Conservation (phyloP, 1,140 invertebrate genomes). For the Formica exsecta region DNA sequence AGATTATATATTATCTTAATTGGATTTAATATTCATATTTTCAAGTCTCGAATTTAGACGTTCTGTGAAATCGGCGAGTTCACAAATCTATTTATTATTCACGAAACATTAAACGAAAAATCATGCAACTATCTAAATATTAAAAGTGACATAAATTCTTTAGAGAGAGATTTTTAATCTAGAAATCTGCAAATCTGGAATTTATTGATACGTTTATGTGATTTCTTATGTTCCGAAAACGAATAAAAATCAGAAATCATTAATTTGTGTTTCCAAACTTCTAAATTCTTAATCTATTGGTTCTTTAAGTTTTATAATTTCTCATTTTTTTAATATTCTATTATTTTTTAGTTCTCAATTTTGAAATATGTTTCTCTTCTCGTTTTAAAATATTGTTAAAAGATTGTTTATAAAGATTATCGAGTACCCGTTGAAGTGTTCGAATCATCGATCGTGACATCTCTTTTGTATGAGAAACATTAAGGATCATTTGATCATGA, state of each 20-base stretch:
- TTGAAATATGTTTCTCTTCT: neutral
- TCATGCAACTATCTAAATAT: constrained; percentile 21
- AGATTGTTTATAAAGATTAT: constrained; percentile 7
- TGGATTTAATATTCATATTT: constrained; percentile 13
- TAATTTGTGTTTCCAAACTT: neutral
- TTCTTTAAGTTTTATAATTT: neutral
- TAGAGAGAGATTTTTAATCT: neutral
- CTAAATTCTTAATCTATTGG: neutral
- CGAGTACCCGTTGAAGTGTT: constrained; percentile 15
- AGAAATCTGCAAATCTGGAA: constrained; percentile 34
- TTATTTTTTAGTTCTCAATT: neutral
- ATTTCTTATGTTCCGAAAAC: neutral
- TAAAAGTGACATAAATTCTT: constrained; percentile 19
- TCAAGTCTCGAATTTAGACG: constrained; percentile 11
- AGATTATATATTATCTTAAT: constrained; percentile 16
- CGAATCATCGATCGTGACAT: constrained; percentile 21
- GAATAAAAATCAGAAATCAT: neutral
- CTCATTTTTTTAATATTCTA: neutral
- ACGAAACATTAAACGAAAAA: constrained; percentile 23
- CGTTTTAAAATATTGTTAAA: constrained; percentile 11
- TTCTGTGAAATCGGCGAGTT: neutral
- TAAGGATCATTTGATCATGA: constrained; percentile 58
- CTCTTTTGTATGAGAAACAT: constrained; percentile 47
- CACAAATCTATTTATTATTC: neutral
- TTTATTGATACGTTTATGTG: constrained; percentile 1